Base-by-base conservation (phyloP, 2,113 vertebrate species). In the Argyrosomus japonicus region DNA sequence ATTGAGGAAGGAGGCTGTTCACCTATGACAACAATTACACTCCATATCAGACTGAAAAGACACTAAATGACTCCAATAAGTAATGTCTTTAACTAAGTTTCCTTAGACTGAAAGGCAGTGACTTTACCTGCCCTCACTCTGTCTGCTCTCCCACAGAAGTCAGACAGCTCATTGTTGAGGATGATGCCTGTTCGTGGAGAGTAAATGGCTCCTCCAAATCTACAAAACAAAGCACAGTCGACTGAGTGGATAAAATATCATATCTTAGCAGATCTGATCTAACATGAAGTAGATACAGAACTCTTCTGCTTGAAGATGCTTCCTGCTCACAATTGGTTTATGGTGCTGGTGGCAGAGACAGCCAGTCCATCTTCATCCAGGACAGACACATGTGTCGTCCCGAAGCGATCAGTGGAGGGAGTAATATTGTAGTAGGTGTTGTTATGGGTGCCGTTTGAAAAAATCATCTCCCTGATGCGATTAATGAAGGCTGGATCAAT, bases 1-100 rank as follows among this genome's bases (percentile, higher is more conserved):
- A 99, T 99, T 32, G 96, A 97, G 1, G 98, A 99, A 0, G 97
- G 97, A 40, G 97, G 98, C 61, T 93, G 95, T 81, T 98, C 96
- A 6, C 97, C 98, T 98, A 79, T 0, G 58, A 50, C 9, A 65
- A 73, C 57, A 79, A 57, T 73, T 1, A 60, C 6, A 64, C 27
- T 13, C n/a, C 6, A 43, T 23, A 27, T 82, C 36, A 87, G 54
- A 86, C n/a, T n/a, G 32, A 64, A 64, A 56, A 11, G 9, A 79
- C 10, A 61, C 62, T 36, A 1, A 21, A 21, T 6, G n/a, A 21
- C 58, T 11, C 8, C 17, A 56, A 53, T 2, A 15, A 47, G 18
- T 57, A 74, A 50, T 7, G 17, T 47, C 29, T 70, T 53, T 14
- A 36, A 65, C 50, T 74, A 3, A 7, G n/a, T 47, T 18, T 27